Evolutionary conservation across 1,140 invertebrate genomes (phyloP), one percentile per base, ranked within the genome.

Genomic region (Globodera ellingtonae): DNA sequence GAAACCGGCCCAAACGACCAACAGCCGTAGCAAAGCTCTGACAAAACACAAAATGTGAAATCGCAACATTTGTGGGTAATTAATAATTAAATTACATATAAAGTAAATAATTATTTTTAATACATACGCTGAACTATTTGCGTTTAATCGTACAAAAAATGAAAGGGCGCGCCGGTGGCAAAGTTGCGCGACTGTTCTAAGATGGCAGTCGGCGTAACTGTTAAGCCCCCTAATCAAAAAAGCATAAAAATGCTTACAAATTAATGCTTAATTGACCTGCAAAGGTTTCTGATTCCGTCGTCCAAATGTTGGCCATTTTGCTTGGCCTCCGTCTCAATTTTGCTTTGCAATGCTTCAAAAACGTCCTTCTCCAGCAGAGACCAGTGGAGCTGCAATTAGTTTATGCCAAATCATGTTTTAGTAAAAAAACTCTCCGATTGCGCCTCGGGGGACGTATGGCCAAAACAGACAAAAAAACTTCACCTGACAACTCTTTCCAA

Each of bases 161-260:
- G 75, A 62, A 59, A 77, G 65, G 8, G 75, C 48, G 44, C 75
- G 46, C 18, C 75, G 9, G 47, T 77, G 75, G 62, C 75, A 77
- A 13, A 77, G 52, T 69, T 77, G 65, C 21, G 75, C 52, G 10
- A 77, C 24, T 46, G 75, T 50, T 66, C 48, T 77, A 4, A 77
- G 75, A 67, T 77, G 75, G 59, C 75, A 77, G 62, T 77, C 75
- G 21, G 75, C 48, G 24, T 77, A 77, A 46, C 75, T 77, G 21
- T 77, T 66, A n/a, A 77, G 21, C 48, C 59, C 75, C 52, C 75
- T 77, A 62, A 77, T 35, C 9, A 35, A 6, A 46, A 5, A 6
- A 35, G 35, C 24, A 10, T 15, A 66, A 50, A 18, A 15, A 48
- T 47, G 47, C 21, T 56, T 56, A 9, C 44, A 44, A 44, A 75